Percentiles rank a stretch among this genome's conserved stretches.
phyloP scores from a whole-genome alignment of 2,888 invertebrate species.

The Hylaea fasciaria region DNA sequence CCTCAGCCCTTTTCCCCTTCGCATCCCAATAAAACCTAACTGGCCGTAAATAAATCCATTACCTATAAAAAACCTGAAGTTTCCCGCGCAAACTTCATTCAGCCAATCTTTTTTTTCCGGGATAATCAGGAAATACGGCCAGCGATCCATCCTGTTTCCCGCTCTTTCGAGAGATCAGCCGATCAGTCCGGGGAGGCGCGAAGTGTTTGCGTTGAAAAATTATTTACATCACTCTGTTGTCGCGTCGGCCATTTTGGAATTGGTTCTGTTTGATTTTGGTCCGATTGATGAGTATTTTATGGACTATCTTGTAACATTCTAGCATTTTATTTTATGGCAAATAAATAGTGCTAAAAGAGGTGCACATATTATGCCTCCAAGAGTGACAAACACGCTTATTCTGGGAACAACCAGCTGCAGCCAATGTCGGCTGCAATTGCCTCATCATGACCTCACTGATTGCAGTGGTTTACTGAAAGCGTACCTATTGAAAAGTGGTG shows the following conservation, averaged over 20 bases:
- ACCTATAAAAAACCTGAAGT: conserved; percentile 31
- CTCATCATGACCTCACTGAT: too few relatives aligned
- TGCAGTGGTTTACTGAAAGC: too few relatives aligned
- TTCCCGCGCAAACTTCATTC: conserved; percentile 24
- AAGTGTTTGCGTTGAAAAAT: conserved; percentile 41
- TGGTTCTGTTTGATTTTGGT: background rate
- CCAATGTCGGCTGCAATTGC: too few relatives aligned
- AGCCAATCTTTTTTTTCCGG: conserved; percentile 31
- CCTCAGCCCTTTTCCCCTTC: conserved; percentile 3
- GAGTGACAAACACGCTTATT: too few relatives aligned
- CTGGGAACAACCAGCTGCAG: too few relatives aligned
- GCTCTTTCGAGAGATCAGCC: conserved; percentile 19
- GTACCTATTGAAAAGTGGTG: too few relatives aligned
- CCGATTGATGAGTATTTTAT: background rate
- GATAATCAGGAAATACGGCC: conserved; percentile 57
- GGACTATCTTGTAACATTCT: too few relatives aligned
- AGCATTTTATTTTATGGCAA: too few relatives aligned
- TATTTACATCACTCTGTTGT: conserved; percentile 19
- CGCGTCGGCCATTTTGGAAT: conserved; percentile 3
- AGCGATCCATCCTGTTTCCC: conserved; percentile 52
- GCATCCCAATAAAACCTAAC: conserved; percentile 27
- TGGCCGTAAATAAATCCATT: conserved; percentile 25
- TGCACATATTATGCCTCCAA: too few relatives aligned
- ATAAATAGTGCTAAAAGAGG: too few relatives aligned
- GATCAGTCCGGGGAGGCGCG: conserved; percentile 2